Base-by-base conservation (phyloP, 2,113 vertebrate genomes). In the Hippocampus abdominalis region DNA sequence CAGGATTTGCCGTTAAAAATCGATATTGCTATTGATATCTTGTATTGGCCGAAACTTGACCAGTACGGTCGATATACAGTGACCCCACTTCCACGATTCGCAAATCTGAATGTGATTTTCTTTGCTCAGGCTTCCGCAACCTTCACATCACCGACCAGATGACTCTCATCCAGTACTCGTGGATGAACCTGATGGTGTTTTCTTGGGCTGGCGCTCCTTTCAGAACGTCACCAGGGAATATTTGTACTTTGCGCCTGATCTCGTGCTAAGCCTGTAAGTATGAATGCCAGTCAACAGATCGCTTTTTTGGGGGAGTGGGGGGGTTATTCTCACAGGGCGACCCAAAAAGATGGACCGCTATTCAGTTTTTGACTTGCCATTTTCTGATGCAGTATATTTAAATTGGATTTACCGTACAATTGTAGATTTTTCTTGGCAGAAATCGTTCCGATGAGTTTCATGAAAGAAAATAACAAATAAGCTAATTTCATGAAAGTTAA, bases 131-230 rank as follows among this genome's bases (percentile, higher is more conserved):
- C 66, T 99, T 99, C 88, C 93, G 95, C 71, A 95, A 92, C 82
- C 93, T 99, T 70, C 96, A 98, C 81, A 98, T 99, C 1, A 94
- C 91, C 20, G 97, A 99, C 81, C 97, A 99, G 92, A 99, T 99
- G 93, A 98, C 94, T 0, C 95, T 99, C n/a, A 98, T 99, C 76
- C 97, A 99, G 75, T 99, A 97, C 83, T 98, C 96, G 1, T 99
- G 97, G 97, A 98, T 98, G 97, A 96, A 95, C 83, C 82, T 99
- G 60, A 97, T 98, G 97, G 94, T 96, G 66, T 99, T 99, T 82
- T 94, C 95, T 0, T 99, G 57, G 97, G 96, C 1, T 99, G 97
- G 97, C 93, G 97, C 72, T 97, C 95, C 53, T 98, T 96, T 84
- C 95, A 98, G 74, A 96, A 98, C 0, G 96, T 95, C 89, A 94